Percentiles rank a stretch among this genome's conserved stretches.
phyloP scores from a whole-genome alignment of 2,888 invertebrate genomes.

The Tetramorium bicarinatum region DNA sequence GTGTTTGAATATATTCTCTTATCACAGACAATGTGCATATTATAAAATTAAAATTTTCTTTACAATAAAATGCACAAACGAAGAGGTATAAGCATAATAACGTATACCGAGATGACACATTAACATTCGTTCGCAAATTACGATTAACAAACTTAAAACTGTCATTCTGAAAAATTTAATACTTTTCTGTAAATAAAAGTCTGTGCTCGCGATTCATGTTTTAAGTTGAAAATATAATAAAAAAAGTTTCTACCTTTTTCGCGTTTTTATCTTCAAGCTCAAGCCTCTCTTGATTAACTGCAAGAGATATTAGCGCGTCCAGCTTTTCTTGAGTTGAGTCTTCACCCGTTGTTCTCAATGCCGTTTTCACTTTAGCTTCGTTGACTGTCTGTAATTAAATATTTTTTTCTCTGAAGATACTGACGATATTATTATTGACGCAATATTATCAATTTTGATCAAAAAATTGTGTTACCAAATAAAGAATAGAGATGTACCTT shows the following conservation, averaged over 20 bases:
- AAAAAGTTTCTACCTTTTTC: slow-evolving; percentile 88
- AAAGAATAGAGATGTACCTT: no score
- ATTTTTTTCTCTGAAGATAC: slow-evolving; percentile 17
- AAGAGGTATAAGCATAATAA: background rate
- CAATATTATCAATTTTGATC: background rate
- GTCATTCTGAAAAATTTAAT: background rate
- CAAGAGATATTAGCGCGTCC: slow-evolving; percentile 87
- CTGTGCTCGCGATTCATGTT: background rate
- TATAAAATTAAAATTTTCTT: slow-evolving; percentile 14
- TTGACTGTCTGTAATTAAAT: slow-evolving; percentile 87
- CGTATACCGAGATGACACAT: background rate
- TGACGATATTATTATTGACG: background rate
- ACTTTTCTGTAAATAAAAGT: background rate
- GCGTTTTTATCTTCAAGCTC: slow-evolving; percentile 91
- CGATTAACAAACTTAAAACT: background rate
- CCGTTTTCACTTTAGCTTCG: slow-evolving; percentile 89
- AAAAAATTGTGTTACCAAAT: background rate
- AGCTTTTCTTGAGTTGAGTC: slow-evolving; percentile 89
- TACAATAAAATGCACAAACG: background rate
- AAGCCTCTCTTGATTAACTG: slow-evolving; percentile 90
- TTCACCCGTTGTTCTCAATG: slow-evolving; percentile 90
- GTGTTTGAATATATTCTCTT: background rate
- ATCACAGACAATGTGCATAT: background rate
- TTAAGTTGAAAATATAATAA: background rate
- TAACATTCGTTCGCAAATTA: background rate